Conservation (phyloP, 2,888 invertebrate species). For the Lissocephala sabroskyi region DNA sequence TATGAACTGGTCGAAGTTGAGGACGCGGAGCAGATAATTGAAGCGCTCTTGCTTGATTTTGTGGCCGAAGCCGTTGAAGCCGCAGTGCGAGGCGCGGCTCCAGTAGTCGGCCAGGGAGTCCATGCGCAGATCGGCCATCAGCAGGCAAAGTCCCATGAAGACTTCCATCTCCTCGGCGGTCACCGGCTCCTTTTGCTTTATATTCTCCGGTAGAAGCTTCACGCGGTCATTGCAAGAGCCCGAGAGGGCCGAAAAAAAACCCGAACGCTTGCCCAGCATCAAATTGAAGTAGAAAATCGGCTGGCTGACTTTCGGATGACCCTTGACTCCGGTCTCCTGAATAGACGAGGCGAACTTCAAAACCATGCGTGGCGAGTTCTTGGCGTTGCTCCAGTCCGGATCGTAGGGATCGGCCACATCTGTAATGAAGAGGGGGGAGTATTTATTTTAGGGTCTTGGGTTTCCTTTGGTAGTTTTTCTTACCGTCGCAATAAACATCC, state of each 20-base stretch:
- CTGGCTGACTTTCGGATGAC: constrained; percentile 18
- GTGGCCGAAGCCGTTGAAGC: constrained; percentile 36
- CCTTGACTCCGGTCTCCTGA: constrained; percentile 24
- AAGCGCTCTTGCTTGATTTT: constrained; percentile 42
- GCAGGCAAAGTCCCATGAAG: constrained; percentile 43
- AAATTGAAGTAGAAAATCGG: constrained; percentile 38
- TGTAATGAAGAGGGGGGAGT: too few relatives aligned
- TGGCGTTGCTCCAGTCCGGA: constrained; percentile 41
- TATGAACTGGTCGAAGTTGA: constrained; percentile 36
- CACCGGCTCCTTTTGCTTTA: background rate
- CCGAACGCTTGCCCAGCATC: constrained; percentile 28
- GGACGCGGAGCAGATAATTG: constrained; percentile 26
- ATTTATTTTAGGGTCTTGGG: too few relatives aligned
- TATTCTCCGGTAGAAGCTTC: background rate
- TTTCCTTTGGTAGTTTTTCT: constrained; percentile 5
- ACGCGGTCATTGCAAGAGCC: constrained; percentile 23
- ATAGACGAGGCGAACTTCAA: constrained; percentile 32
- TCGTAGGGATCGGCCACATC: constrained; percentile 44
- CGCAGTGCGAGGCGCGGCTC: constrained; percentile 25
- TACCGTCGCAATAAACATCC: constrained; percentile 47
- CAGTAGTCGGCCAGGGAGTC: constrained; percentile 41
- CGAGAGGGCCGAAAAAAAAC: constrained; percentile 38
- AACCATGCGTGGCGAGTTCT: constrained; percentile 27
- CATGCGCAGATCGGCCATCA: constrained; percentile 43
- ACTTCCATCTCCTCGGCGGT: constrained; percentile 38